phyloP scores from a whole-genome alignment of 2,797 vertebrate species.

The Spheniscus humboldti region DNA sequence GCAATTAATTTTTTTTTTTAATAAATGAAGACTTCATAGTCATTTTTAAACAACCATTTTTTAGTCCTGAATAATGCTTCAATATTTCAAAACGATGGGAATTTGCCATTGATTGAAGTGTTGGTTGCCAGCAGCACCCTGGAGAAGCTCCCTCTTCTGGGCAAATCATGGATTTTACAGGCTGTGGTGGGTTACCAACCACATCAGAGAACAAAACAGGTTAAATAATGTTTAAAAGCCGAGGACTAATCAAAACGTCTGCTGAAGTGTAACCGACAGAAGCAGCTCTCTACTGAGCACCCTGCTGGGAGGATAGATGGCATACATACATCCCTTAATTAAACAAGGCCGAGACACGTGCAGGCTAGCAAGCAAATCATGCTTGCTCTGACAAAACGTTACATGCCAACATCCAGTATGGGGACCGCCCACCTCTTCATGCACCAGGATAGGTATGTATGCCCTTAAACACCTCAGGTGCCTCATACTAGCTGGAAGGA shows the following conservation, averaged over 20 bases:
- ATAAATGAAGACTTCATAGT: neutral
- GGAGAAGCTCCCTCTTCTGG: neutral
- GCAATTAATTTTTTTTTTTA: neutral
- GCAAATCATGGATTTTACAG: neutral
- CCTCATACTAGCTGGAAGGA: neutral
- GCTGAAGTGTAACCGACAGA: neutral
- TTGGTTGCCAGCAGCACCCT: neutral
- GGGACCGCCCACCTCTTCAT: neutral
- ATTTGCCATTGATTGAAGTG: neutral
- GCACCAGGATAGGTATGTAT: neutral
- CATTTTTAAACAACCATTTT: neutral
- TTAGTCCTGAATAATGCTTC: neutral
- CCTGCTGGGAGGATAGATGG: neutral
- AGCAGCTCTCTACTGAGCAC: neutral
- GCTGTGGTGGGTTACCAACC: neutral
- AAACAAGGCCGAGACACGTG: neutral
- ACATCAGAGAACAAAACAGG: neutral
- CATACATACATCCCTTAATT: neutral
- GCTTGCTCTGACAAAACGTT: neutral
- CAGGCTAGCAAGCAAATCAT: neutral
- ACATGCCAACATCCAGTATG: accelerated
- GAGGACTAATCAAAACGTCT: neutral
- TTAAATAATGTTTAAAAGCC: neutral
- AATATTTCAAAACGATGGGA: neutral
- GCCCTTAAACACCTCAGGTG: neutral